A percentile compares a stretch with the other conserved stretches of the same genome.
phyloP scores from a whole-genome alignment of 2,888 invertebrate genomes.

The Lasioglossum marginatum region DNA sequence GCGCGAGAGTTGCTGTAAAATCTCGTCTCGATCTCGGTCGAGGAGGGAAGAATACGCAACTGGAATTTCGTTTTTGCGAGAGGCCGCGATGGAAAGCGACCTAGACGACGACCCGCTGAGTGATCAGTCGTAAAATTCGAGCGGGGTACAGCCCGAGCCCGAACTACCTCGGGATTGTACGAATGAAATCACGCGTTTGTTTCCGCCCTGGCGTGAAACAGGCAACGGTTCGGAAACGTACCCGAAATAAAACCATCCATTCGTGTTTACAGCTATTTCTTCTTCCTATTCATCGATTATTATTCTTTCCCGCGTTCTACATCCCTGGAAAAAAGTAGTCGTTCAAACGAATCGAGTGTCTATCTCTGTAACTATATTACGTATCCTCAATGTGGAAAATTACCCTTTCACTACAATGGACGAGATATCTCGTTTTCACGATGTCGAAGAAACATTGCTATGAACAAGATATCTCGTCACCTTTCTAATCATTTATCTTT shows the following conservation, averaged over 20 bases:
- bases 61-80: conserved; percentile 48
- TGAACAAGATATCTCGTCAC: no score
- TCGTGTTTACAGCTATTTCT: conserved; percentile 10
- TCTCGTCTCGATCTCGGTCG: conserved; percentile 19
- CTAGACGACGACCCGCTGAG: conserved; percentile 47
- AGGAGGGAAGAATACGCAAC: conserved; percentile 20
- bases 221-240: conserved; percentile 36
- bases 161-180: conserved; percentile 62
- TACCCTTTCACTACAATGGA: background rate
- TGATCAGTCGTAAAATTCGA: conserved; percentile 70
- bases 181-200: conserved; percentile 60
- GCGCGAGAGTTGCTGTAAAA: conserved; percentile 29
- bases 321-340: background rate
- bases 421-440: no score
- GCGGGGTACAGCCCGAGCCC: conserved; percentile 38
- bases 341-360: background rate
- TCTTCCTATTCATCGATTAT: conserved; percentile 15
- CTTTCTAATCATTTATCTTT: no score
- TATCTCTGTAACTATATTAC: background rate
- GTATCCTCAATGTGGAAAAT: background rate
- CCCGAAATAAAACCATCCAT: conserved; percentile 40
- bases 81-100: conserved; percentile 48
- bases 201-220: conserved; percentile 18
- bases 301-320: background rate
- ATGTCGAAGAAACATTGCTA: no score